Base-by-base conservation (phyloP, 2,888 invertebrate genomes). In the Scaptodrosophila latifasciaeformis region DNA sequence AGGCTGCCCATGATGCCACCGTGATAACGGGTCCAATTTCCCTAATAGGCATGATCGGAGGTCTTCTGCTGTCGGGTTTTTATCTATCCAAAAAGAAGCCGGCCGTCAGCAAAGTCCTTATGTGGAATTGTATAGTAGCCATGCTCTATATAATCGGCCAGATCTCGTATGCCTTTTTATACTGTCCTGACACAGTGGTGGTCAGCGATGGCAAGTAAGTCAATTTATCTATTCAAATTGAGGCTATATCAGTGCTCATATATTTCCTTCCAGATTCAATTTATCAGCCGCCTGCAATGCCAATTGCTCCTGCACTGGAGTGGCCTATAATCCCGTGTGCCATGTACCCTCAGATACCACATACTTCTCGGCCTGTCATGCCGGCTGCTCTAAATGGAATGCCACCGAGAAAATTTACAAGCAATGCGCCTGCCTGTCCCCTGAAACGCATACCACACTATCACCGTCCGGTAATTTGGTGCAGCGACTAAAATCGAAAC, bases 281-380 rank as follows among this genome's bases (percentile, higher is more conserved):
- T 79, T 90, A 31, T 87, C 87, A 1, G 82, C 85, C 1, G 59
- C 69, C 0, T 92, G 92, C 80, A 92, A 92, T 82, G 54, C 65
- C 1, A 87, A 88, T 44, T 92, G 92, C 80, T 87, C 87, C 27
- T 92, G 92, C 78, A 87, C 87, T 2, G 84, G 86, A 15, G 86
- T 90, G 4, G 88, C 89, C 59, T 92, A 90, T 82, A 88, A 90
- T 2, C 92, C 92, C 0, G 89, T 92, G 0, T 92, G 92, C 68
- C 88, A 89, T 62, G 87, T 87, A 34, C 83, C 88, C 10, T 87
- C 87, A 0, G 87, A 84, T 47, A 88, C 88, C 10, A 90, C 91
- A 1, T 93, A 88, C 72, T 93, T 90, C 83, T 92, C 92, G 0
- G 90, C 93, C 0, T 93, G 93, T 68, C 92, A 92, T 77, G 93